A percentile compares a stretch with the other conserved stretches of the same genome.
Evolutionary conservation across 1,140 invertebrate genomes (phyloP).

Genomic region (Drosophila repleta): DNA sequence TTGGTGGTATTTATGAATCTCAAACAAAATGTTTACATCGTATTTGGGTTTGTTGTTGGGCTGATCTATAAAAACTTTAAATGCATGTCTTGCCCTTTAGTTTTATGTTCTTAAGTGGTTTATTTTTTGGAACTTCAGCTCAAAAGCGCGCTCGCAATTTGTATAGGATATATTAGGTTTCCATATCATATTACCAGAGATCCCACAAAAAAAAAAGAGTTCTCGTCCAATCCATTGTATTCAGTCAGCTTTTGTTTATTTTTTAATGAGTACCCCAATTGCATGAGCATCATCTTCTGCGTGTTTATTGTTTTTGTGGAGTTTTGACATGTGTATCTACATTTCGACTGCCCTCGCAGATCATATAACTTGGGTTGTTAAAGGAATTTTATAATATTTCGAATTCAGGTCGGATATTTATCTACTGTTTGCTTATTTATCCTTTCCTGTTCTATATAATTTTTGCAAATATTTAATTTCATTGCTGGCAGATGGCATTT

Average conservation of each 20-base stretch:
- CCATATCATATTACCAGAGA: constrained; percentile 53
- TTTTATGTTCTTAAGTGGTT: constrained; percentile 50
- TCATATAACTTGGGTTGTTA: constrained; percentile 24
- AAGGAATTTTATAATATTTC: neutral
- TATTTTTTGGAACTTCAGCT: constrained; percentile 55
- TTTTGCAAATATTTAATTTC: constrained; percentile 15
- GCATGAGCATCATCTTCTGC: constrained; percentile 16
- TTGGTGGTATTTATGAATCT: constrained; percentile 38
- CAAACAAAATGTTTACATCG: constrained; percentile 44
- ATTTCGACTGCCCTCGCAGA: constrained; percentile 10
- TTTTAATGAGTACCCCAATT: constrained; percentile 72
- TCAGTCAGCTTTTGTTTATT: constrained; percentile 55
- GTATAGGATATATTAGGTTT: constrained; percentile 66
- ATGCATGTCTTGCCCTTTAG: constrained; percentile 40
- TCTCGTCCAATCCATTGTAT: constrained; percentile 33
- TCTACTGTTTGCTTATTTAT: constrained; percentile 25
- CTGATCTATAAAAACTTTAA: constrained; percentile 59
- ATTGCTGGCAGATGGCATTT: constrained; percentile 32
- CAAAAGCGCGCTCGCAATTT: constrained; percentile 64
- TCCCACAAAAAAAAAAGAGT: constrained; percentile 37
- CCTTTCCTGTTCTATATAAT: constrained; percentile 2
- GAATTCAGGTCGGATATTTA: neutral
- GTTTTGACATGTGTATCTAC: constrained; percentile 68
- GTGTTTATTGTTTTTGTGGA: constrained; percentile 48
- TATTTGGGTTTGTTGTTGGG: neutral